phyloP scores from a whole-genome alignment of 2,888 invertebrate genomes.

The Stenurella melanura region DNA sequence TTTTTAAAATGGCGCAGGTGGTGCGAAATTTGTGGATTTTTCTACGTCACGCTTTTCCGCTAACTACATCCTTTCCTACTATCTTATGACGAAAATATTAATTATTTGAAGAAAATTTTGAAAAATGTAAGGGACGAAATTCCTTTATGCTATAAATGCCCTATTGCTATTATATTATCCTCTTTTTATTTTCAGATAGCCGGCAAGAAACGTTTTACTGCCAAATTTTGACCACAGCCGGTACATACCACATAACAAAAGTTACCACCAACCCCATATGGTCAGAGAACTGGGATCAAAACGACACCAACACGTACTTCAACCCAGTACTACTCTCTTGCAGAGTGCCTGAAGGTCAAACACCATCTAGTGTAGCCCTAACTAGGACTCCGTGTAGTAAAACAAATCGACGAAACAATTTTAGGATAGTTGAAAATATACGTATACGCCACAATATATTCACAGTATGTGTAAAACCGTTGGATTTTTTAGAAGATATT shows the following conservation, averaged over 20 bases:
- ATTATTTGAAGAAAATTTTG: no score
- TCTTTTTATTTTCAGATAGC: conserved; percentile 62
- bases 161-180: no score
- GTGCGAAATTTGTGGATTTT: no score
- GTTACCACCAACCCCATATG: conserved; percentile 79
- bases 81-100: no score
- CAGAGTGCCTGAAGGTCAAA: conserved; percentile 75
- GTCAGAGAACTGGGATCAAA: conserved; percentile 78
- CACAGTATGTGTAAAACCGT: conserved; percentile 83
- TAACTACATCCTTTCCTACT: no score
- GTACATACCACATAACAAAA: conserved; percentile 62
- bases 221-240: conserved; percentile 73
- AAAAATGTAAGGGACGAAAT: no score
- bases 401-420: conserved; percentile 1
- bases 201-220: conserved; percentile 74
- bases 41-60: no score
- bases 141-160: no score
- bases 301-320: conserved; percentile 70
- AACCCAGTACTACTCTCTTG: conserved; percentile 80
- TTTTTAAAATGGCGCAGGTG: no score
- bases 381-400: conserved; percentile 75
- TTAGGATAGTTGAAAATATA: conserved; percentile 23
- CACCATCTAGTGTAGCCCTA: conserved; percentile 74
- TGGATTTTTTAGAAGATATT: conserved; percentile 80
- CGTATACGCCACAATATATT: conserved; percentile 62